Evolutionary conservation across 2,113 vertebrate genomes (phyloP).

Genomic region (Electrona antarctica): DNA sequence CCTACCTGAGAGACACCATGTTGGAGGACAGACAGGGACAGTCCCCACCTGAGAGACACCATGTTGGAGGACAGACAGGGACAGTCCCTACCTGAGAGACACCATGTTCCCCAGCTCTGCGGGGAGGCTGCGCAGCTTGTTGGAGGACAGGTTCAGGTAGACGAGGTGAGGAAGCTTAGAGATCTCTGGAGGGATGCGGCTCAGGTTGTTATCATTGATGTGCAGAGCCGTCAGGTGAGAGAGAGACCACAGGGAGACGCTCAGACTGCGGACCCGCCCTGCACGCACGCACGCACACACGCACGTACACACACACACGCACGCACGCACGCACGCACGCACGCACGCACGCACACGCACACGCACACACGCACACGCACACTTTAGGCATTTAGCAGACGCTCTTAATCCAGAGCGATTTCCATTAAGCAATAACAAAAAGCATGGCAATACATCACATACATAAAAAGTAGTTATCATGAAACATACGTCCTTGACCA

Average conservation of each 20-base stretch:
- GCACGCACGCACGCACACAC: background rate
- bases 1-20: too few species aligned
- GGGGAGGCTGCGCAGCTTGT: conserved; percentile 99
- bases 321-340: too few species aligned
- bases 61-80: too few species aligned
- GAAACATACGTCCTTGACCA: too few species aligned
- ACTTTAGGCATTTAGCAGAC: too few species aligned
- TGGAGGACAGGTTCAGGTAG: conserved; percentile 98
- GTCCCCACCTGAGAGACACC: background rate
- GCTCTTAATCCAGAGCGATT: too few species aligned
- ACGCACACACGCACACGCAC: too few species aligned
- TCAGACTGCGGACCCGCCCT: conserved; percentile 96
- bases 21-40: too few species aligned
- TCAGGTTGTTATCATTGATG: conserved; percentile 98
- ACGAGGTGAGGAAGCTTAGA: conserved; percentile 96
- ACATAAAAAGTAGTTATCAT: too few species aligned
- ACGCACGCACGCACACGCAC: background rate
- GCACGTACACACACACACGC: background rate
- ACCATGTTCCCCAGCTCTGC: conserved; percentile 99
- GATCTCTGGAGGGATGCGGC: conserved; percentile 97
- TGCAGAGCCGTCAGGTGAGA: conserved; percentile 97
- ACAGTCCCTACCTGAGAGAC: conserved; percentile 99
- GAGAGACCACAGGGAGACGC: conserved; percentile 93
- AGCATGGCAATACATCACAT: too few species aligned
- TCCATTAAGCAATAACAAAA: too few species aligned